Evolutionary conservation across 2,888 invertebrate genomes (phyloP).

Genomic region (Heliconius aoede): DNA sequence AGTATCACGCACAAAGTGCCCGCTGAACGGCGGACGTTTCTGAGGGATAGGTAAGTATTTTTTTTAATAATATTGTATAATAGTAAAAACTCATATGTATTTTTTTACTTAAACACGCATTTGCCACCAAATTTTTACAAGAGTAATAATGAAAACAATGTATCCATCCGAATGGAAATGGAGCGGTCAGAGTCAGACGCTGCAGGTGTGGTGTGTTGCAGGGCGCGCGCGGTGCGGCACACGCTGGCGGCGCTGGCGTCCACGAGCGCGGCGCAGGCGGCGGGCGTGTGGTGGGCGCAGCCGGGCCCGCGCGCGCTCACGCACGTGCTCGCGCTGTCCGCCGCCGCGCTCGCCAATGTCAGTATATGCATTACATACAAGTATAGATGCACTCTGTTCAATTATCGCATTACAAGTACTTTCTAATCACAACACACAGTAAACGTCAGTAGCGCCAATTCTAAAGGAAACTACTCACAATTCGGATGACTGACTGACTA

Average conservation of each 20-base stretch:
- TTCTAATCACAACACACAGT: too few species aligned
- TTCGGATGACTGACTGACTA: too few species aligned
- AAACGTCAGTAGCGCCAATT: too few species aligned
- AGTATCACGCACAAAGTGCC: slow-evolving; percentile 85
- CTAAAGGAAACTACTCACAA: too few species aligned
- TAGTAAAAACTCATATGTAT: background rate
- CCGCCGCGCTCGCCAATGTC: slow-evolving; percentile 70
- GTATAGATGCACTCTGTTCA: background rate
- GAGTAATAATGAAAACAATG: too few species aligned
- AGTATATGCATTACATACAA: too few species aligned
- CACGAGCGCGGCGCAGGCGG: slow-evolving; percentile 68
- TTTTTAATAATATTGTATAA: background rate
- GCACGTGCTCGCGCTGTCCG: slow-evolving; percentile 65
- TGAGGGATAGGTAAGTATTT: slow-evolving; percentile 79
- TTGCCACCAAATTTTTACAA: too few species aligned
- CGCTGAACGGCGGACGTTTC: slow-evolving; percentile 80
- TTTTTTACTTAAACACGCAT: too few species aligned
- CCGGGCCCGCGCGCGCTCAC: slow-evolving; percentile 62
- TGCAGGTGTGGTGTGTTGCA: slow-evolving; percentile 27
- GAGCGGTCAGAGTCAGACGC: too few species aligned
- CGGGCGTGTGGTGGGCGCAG: slow-evolving; percentile 74
- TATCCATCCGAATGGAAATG: too few species aligned
- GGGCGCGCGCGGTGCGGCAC: slow-evolving; percentile 68
- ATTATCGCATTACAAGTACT: background rate
- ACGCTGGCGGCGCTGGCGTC: slow-evolving; percentile 67